Conservation (phyloP, 2,113 vertebrate genomes). For the Gambusia affinis region DNA sequence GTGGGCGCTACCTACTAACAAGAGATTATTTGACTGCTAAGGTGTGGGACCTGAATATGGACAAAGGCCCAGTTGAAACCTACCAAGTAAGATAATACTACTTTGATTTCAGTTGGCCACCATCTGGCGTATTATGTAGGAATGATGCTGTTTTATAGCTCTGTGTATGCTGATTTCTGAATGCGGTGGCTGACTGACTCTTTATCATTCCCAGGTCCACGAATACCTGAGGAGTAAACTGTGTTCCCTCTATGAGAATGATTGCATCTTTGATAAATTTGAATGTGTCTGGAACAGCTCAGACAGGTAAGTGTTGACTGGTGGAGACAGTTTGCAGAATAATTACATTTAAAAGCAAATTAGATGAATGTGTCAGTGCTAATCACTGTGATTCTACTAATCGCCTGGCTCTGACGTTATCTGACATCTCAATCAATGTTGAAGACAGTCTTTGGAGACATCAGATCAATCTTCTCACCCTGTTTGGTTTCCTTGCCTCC, state of each 20-base stretch:
- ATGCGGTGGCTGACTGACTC: constrained; percentile 2
- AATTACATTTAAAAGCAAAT: constrained; percentile 14
- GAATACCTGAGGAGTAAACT: constrained; percentile 83
- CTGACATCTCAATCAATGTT: constrained; percentile 58
- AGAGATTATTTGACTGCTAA: constrained; percentile 83
- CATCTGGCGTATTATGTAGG: neutral
- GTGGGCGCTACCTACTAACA: constrained; percentile 81
- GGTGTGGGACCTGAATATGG: constrained; percentile 84
- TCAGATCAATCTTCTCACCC: constrained; percentile 35
- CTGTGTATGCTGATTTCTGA: neutral
- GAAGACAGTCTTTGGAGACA: constrained; percentile 44
- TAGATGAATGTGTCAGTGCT: constrained; percentile 1
- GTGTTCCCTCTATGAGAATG: constrained; percentile 82
- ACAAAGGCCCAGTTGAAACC: constrained; percentile 81
- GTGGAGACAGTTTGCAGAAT: neutral
- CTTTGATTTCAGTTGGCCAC: neutral
- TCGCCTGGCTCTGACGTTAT: constrained; percentile 16
- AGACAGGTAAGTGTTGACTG: constrained; percentile 71
- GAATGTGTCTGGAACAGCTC: constrained; percentile 84
- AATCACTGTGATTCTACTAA: constrained; percentile 25
- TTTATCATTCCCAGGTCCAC: constrained; percentile 73
- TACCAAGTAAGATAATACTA: constrained; percentile 72
- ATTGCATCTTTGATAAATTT: constrained; percentile 85
- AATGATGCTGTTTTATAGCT: neutral
- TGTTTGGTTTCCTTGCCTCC: constrained; percentile 6